A percentile compares a stretch with the other conserved stretches of the same genome.
phyloP scores from a whole-genome alignment of 1,140 invertebrate species.

The Platorchestia sp. region DNA sequence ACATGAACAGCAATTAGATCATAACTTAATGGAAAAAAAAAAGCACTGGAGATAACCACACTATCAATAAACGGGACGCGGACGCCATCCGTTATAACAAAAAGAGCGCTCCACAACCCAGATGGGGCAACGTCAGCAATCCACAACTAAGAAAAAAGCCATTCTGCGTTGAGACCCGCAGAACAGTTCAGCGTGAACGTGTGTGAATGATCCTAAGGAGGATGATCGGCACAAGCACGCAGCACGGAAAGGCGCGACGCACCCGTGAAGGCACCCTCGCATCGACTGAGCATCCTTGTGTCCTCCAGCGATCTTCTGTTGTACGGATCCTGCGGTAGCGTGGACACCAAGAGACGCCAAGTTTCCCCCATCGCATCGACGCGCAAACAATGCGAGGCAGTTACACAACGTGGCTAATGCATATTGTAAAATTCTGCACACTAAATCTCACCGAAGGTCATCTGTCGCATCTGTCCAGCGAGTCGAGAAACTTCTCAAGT shows the following conservation, averaged over 20 bases:
- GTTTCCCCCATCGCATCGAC: neutral
- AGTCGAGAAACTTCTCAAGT: too few relatives aligned
- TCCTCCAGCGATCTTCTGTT: neutral
- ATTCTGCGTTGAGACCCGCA: neutral
- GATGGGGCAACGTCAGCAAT: too few relatives aligned
- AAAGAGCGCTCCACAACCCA: neutral
- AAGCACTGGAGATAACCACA: neutral
- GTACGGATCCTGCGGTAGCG: neutral
- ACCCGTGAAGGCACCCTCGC: neutral
- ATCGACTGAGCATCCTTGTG: neutral
- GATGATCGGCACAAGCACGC: neutral
- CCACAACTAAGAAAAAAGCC: neutral
- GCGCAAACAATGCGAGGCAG: neutral
- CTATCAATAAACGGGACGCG: neutral
- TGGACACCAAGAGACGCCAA: neutral
- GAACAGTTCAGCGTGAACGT: neutral
- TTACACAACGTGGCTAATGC: neutral
- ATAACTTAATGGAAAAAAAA: neutral
- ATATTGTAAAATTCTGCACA: too few relatives aligned
- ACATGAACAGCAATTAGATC: neutral
- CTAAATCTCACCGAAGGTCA: too few relatives aligned
- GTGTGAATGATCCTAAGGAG: neutral
- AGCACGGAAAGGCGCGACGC: neutral
- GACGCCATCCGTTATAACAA: neutral
- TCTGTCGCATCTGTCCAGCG: too few relatives aligned